Conservation (phyloP, 2,797 vertebrate species). For the Antennarius maculatus region DNA sequence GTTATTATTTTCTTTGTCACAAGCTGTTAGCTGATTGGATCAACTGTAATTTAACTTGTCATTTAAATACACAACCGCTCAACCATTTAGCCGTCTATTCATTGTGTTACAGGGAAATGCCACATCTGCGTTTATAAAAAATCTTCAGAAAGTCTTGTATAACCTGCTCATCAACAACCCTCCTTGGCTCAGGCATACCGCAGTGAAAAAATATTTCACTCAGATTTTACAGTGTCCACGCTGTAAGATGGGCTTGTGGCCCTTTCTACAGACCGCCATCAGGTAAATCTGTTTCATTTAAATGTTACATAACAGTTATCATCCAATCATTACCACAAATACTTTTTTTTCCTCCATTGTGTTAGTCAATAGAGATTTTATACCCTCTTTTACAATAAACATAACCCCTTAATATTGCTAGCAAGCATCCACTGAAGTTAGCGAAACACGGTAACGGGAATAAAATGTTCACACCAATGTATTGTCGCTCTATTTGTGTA, state of each 20-base stretch:
- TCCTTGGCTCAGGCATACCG: slow-evolving; percentile 83
- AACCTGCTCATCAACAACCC: slow-evolving; percentile 82
- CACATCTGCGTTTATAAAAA: slow-evolving; percentile 70
- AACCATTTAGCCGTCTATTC: slow-evolving; percentile 1
- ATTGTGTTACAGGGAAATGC: slow-evolving; percentile 73
- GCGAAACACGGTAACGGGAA: neutral
- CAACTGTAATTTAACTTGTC: neutral
- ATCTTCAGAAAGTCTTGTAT: slow-evolving; percentile 80
- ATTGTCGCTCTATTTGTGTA: slow-evolving; percentile 2
- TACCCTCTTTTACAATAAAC: neutral
- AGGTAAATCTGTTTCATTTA: slow-evolving; percentile 64
- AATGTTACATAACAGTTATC: neutral
- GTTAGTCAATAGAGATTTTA: neutral
- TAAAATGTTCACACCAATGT: neutral
- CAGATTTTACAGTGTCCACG: slow-evolving; percentile 87
- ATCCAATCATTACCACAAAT: neutral
- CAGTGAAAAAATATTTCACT: slow-evolving; percentile 82
- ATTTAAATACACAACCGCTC: neutral
- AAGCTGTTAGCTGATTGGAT: neutral
- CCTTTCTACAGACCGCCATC: slow-evolving; percentile 77
- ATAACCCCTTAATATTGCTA: neutral
- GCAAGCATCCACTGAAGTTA: neutral
- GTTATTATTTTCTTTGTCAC: neutral
- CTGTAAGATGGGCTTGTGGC: slow-evolving; percentile 77
- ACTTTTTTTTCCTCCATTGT: neutral